Conservation (phyloP, 1,140 invertebrate species). For the Eufriesea mexicana region DNA sequence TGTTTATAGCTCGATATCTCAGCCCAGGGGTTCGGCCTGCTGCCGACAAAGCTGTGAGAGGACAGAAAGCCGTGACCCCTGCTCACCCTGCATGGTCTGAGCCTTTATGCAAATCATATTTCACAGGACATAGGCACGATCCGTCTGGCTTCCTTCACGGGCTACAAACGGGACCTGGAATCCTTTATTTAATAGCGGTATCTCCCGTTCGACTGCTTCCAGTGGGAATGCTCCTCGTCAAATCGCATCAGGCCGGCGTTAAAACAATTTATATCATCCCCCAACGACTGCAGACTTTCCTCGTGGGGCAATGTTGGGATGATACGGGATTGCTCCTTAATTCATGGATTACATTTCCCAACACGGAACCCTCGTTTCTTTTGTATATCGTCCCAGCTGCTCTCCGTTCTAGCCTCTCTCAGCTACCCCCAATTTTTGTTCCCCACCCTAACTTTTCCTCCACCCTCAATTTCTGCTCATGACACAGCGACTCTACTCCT, state of each 20-base stretch:
- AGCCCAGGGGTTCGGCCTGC: neutral
- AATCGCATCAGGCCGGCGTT: slow-evolving; percentile 64
- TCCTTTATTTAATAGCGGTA: slow-evolving; percentile 66
- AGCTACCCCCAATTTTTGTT: neutral
- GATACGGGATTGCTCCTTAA: slow-evolving; percentile 58
- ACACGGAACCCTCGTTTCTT: neutral
- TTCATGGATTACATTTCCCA: slow-evolving; percentile 63
- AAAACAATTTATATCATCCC: slow-evolving; percentile 69
- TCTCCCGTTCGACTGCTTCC: slow-evolving; percentile 31
- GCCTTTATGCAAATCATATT: slow-evolving; percentile 66
- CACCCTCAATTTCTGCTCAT: neutral
- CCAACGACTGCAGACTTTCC: slow-evolving; percentile 32
- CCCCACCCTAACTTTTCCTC: too few relatives aligned
- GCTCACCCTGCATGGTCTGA: neutral
- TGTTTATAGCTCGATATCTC: slow-evolving; percentile 18
- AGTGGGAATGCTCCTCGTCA: slow-evolving; percentile 51
- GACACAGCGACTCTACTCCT: neutral
- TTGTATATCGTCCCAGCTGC: slow-evolving; percentile 29
- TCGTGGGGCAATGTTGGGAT: slow-evolving; percentile 38
- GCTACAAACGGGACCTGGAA: slow-evolving; percentile 7
- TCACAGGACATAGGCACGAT: slow-evolving; percentile 46
- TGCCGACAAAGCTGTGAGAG: neutral
- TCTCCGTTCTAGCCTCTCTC: neutral
- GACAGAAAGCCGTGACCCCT: slow-evolving; percentile 17
- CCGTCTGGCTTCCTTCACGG: neutral